Conservation (phyloP, 2,113 vertebrate species). For the Uropsilus gracilis region DNA sequence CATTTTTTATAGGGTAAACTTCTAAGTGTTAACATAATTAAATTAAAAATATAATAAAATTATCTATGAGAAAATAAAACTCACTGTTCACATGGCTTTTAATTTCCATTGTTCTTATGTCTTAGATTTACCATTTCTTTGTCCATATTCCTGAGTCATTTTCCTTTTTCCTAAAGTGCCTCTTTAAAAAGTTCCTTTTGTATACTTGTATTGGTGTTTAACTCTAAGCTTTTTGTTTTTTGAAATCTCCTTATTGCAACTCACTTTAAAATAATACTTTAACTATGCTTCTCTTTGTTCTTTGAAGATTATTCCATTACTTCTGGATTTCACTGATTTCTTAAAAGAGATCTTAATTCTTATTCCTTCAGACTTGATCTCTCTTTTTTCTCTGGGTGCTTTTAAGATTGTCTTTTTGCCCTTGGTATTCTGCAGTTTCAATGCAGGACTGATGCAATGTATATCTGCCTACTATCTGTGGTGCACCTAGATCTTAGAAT, state of each 20-base stretch:
- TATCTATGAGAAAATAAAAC: slow-evolving; percentile 36
- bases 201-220: background rate
- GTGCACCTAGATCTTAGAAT: background rate
- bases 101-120: background rate
- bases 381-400: background rate
- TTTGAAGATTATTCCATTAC: background rate
- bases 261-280: background rate
- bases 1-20: too few species aligned
- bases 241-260: background rate
- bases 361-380: background rate
- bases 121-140: background rate
- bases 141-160: background rate
- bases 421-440: background rate
- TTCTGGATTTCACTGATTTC: background rate
- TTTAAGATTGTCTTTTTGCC: background rate
- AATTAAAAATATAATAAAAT: background rate
- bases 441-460: background rate
- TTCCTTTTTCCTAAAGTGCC: background rate
- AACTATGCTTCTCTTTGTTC: background rate
- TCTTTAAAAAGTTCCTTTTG: background rate
- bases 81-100: background rate
- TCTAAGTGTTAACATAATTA: background rate
- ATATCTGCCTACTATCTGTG: background rate
- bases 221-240: background rate
- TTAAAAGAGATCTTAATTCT: background rate